A percentile compares a stretch with the other conserved stretches of the same genome.
These are phyloP conservation scores for Bruchidius siliquastri DNA, from an alignment of 2,888 invertebrate species.

Conservation along the genomic window DNA sequence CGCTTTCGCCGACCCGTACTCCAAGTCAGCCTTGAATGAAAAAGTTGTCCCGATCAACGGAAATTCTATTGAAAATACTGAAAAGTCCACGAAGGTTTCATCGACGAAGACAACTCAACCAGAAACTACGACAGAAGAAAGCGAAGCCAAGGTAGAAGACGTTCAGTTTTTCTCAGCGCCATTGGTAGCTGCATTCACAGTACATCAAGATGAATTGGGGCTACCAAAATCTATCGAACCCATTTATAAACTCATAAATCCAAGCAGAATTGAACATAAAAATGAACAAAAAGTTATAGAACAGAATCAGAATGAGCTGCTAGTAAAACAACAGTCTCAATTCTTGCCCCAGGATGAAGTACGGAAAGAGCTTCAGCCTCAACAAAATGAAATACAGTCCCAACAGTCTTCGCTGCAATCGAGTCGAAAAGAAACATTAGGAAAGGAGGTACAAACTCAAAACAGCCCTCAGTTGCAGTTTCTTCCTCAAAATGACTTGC, in stretches of 20 bases:
- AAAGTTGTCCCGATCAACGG: slow-evolving; percentile 7
- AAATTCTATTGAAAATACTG: slow-evolving; percentile 12
- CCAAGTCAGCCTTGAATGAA: slow-evolving; percentile 16
- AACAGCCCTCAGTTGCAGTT: background rate
- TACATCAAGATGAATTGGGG: slow-evolving; percentile 76
- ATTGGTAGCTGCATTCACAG: slow-evolving; percentile 78
- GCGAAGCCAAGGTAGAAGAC: slow-evolving; percentile 60
- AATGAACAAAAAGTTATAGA: slow-evolving; percentile 8
- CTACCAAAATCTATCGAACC: slow-evolving; percentile 76
- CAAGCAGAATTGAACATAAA: slow-evolving; percentile 13
- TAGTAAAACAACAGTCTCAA: slow-evolving; percentile 19
- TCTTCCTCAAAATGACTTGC: background rate
- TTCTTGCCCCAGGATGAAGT: background rate
- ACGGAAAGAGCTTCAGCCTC: background rate
- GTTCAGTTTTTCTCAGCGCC: slow-evolving; percentile 81
- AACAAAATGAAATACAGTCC: background rate
- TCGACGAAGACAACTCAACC: slow-evolving; percentile 44
- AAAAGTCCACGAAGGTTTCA: slow-evolving; percentile 11
- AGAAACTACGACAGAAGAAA: slow-evolving; percentile 63
- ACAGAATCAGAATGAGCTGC: slow-evolving; percentile 11
- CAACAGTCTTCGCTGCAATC: background rate
- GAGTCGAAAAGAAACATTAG: background rate
- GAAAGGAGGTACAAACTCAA: background rate
- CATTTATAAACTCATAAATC: slow-evolving; percentile 51
- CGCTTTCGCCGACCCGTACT: slow-evolving; percentile 24